Evolutionary conservation across 1,140 invertebrate species (phyloP).

Genomic region (Drosophila nebulosa): DNA sequence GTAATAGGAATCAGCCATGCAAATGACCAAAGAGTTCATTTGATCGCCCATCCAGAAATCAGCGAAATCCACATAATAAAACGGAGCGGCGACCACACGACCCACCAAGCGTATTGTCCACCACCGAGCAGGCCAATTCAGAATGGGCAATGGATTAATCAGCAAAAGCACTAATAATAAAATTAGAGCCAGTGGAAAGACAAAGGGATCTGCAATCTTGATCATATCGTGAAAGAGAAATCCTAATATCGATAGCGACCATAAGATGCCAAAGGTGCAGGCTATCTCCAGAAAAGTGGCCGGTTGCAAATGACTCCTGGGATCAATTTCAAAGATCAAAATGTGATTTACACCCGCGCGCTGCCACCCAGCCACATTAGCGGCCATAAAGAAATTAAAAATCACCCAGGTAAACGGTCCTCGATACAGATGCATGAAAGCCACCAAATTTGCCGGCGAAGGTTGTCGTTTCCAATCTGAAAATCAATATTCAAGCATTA

Average conservation of each 20-base stretch:
- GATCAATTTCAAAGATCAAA: slow-evolving; percentile 90
- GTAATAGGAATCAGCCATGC: slow-evolving; percentile 91
- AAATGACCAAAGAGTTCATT: slow-evolving; percentile 89
- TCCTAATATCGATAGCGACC: slow-evolving; percentile 83
- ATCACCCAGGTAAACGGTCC: slow-evolving; percentile 86
- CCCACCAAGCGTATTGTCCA: slow-evolving; percentile 81
- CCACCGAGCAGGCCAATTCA: slow-evolving; percentile 84
- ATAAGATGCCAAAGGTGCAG: slow-evolving; percentile 86
- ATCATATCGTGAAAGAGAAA: slow-evolving; percentile 83
- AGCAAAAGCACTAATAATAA: slow-evolving; percentile 84
- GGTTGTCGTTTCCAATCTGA: slow-evolving; percentile 69
- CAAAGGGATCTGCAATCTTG: slow-evolving; percentile 82
- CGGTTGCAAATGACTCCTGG: slow-evolving; percentile 86
- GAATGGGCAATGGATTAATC: slow-evolving; percentile 85
- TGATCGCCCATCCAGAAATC: slow-evolving; percentile 98
- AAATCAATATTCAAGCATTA: slow-evolving; percentile 77
- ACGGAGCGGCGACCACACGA: slow-evolving; percentile 89
- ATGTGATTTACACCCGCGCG: slow-evolving; percentile 90
- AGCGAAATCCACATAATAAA: slow-evolving; percentile 93
- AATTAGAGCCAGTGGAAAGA: slow-evolving; percentile 84
- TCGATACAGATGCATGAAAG: slow-evolving; percentile 83
- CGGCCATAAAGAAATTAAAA: slow-evolving; percentile 87
- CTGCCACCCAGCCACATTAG: slow-evolving; percentile 89
- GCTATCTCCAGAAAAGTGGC: slow-evolving; percentile 88
- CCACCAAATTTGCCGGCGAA: slow-evolving; percentile 1